Conservation (phyloP, 2,797 vertebrate genomes). For the Micrastur ruficollis region DNA sequence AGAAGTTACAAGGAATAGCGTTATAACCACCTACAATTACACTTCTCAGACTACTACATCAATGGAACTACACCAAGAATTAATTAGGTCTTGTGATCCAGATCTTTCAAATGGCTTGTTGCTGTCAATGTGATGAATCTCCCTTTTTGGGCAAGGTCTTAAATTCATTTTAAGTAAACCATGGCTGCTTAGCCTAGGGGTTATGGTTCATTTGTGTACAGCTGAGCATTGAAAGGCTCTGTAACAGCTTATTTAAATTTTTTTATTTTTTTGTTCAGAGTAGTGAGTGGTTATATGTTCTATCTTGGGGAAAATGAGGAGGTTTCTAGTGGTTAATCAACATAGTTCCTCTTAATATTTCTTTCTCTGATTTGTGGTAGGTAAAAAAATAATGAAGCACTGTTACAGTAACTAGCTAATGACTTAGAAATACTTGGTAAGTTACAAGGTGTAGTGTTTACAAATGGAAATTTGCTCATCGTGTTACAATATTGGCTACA, state of each 20-base stretch:
- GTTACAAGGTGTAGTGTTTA: not conserved
- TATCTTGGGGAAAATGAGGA: not conserved
- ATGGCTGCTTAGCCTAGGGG: not conserved
- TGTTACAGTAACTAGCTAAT: not conserved
- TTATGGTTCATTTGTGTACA: not conserved
- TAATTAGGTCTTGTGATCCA: not conserved
- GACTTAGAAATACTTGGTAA: not conserved
- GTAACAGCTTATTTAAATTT: not conserved
- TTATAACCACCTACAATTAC: not conserved
- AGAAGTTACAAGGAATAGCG: not conserved
- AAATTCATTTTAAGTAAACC: not conserved
- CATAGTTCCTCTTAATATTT: not conserved
- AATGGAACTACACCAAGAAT: not conserved
- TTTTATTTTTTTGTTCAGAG: not conserved
- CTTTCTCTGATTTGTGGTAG: not conserved
- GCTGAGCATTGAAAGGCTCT: not conserved
- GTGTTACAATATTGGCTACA: not conserved
- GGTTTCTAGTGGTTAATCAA: not conserved
- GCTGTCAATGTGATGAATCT: not conserved
- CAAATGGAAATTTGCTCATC: not conserved
- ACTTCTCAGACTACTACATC: not conserved
- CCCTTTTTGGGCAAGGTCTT: not conserved
- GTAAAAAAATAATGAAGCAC: not conserved
- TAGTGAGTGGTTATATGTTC: not conserved
- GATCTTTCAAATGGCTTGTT: not conserved